Evolutionary conservation across 2,113 vertebrate genomes (phyloP).

Genomic region (Pantherophis guttatus): DNA sequence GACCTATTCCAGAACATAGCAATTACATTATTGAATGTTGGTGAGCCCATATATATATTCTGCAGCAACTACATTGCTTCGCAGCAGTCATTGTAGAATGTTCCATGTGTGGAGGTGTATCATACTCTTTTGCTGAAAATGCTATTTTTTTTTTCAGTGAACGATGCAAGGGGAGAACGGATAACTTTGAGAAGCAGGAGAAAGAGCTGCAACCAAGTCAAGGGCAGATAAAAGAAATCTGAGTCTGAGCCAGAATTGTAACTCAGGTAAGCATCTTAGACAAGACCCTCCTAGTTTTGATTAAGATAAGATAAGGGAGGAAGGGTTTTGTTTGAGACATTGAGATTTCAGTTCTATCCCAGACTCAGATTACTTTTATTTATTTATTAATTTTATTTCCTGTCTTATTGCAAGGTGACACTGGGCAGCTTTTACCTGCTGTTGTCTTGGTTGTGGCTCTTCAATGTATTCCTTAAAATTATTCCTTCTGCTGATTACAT

Average conservation of each 20-base stretch:
- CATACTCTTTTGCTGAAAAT: not conserved
- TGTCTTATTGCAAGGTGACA: too few relatives aligned
- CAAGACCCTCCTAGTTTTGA: not conserved
- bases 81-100: not conserved
- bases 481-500: not conserved
- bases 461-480: not conserved
- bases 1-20: not conserved
- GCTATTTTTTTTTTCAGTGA: not conserved
- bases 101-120: not conserved
- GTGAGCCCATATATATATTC: not conserved
- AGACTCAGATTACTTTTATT: not conserved
- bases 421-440: not conserved
- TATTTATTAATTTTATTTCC: not conserved
- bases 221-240: not conserved
- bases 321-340: not conserved
- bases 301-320: not conserved
- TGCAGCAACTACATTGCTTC: not conserved
- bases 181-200: not conserved
- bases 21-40: not conserved
- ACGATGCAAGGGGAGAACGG: not conserved
- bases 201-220: not conserved
- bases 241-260: not conserved
- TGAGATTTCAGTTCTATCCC: not conserved
- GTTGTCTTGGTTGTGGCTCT: not conserved
- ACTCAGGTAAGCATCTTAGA: not conserved